These are phyloP conservation scores for Fulmarus glacialis DNA, from an alignment of 2,113 vertebrate genomes.

Conservation along the genomic window DNA sequence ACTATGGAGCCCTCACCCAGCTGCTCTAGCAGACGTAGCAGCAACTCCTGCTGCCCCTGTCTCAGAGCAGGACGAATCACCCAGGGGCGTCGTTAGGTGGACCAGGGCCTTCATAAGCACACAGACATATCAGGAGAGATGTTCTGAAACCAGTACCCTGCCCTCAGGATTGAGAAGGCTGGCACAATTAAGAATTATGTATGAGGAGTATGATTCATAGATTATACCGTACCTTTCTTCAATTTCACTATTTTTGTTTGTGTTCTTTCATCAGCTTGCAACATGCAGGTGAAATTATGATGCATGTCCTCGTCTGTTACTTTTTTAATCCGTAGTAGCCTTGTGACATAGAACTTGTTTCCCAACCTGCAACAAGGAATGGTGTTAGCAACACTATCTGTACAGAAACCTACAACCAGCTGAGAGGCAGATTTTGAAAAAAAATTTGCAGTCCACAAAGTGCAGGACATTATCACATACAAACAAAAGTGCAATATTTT, in stretches of 20 bases:
- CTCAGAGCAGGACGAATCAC: background rate
- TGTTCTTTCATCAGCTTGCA: background rate
- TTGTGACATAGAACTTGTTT: conserved; percentile 39
- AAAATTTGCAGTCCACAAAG: background rate
- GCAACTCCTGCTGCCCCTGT: background rate
- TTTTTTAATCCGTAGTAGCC: conserved; percentile 58
- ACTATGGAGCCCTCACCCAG: background rate
- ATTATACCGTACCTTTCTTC: conserved; percentile 58
- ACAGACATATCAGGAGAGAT: background rate
- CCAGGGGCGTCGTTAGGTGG: background rate
- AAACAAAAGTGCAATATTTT: background rate
- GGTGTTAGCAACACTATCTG: background rate
- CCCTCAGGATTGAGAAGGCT: background rate
- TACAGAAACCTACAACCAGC: background rate
- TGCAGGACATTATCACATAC: background rate
- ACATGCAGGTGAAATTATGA: conserved; percentile 68
- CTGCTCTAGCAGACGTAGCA: background rate
- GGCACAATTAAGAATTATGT: background rate
- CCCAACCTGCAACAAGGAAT: conserved; percentile 34
- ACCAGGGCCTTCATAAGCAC: background rate
- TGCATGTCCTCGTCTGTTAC: conserved; percentile 64
- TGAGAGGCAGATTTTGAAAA: background rate
- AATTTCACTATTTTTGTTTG: conserved; percentile 54
- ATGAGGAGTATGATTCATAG: background rate
- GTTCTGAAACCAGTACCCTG: background rate